Evolutionary conservation across 2,888 invertebrate genomes (phyloP).

Genomic region (Dasysyrphus tricinctus): DNA sequence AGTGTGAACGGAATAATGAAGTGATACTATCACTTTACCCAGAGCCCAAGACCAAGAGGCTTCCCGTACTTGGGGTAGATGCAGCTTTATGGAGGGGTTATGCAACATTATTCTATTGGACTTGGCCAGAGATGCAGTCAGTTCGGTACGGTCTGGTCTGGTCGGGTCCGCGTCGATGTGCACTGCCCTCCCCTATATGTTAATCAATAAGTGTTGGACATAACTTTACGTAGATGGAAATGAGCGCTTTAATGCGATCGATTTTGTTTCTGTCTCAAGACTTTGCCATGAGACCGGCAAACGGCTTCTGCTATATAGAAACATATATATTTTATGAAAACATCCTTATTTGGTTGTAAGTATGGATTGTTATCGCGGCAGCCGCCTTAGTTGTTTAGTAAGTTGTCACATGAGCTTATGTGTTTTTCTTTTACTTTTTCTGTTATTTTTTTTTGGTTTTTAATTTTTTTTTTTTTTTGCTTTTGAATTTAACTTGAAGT

Average conservation of each 20-base stretch:
- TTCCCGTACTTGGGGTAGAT: slow-evolving; percentile 27
- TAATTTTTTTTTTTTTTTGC: background rate
- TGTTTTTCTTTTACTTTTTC: slow-evolving; percentile 14
- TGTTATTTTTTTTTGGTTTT: background rate
- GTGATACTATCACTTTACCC: slow-evolving; percentile 69
- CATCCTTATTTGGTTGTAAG: slow-evolving; percentile 55
- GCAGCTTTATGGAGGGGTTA: slow-evolving; percentile 51
- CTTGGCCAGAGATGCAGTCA: background rate
- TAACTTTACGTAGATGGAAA: slow-evolving; percentile 70
- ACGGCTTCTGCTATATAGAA: background rate
- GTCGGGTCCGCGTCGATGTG: background rate
- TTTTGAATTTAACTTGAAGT: slow-evolving; percentile 21
- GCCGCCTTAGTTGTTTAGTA: slow-evolving; percentile 59
- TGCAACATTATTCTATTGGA: slow-evolving; percentile 33
- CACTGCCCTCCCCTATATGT: slow-evolving; percentile 62
- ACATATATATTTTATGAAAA: slow-evolving; percentile 49
- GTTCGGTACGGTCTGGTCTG: background rate
- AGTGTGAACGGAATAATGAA: slow-evolving; percentile 74
- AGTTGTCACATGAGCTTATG: slow-evolving; percentile 61
- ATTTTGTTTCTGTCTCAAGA: slow-evolving; percentile 37
- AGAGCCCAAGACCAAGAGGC: slow-evolving; percentile 11
- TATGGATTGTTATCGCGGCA: slow-evolving; percentile 35
- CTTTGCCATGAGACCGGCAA: background rate
- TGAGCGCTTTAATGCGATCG: slow-evolving; percentile 66
- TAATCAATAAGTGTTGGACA: slow-evolving; percentile 73